Evolutionary conservation across 2,888 invertebrate genomes (phyloP).

Genomic region (Phorcus lineatus): DNA sequence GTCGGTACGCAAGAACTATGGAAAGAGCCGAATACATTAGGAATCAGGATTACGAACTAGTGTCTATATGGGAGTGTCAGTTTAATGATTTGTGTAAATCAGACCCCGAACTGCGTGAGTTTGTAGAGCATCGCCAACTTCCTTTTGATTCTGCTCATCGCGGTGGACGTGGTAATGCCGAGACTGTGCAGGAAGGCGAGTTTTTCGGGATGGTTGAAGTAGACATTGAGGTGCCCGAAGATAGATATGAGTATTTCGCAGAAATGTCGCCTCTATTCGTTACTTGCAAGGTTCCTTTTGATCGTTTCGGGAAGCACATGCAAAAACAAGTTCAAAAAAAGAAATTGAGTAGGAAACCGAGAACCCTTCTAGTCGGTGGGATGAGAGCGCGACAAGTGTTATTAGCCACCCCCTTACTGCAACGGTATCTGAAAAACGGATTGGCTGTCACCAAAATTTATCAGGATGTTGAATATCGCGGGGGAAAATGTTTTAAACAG

Average conservation of each 20-base stretch:
- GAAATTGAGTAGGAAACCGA: not conserved
- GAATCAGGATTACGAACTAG: not conserved
- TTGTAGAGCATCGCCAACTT: not conserved
- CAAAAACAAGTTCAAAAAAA: not conserved
- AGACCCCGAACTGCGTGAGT: not conserved
- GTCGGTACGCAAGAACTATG: not conserved
- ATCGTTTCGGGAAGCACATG: not conserved
- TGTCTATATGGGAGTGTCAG: not conserved
- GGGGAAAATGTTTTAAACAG: not conserved
- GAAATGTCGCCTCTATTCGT: slow-evolving; percentile 4
- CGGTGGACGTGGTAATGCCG: not conserved
- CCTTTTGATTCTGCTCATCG: not conserved
- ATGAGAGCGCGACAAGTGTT: not conserved
- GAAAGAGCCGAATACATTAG: not conserved
- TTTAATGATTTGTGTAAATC: not conserved
- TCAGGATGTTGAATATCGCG: not conserved
- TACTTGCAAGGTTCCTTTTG: not conserved
- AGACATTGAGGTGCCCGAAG: not conserved
- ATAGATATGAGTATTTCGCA: not conserved
- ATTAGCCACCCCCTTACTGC: not conserved
- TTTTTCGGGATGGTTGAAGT: slow-evolving; percentile 13
- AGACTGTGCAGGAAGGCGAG: not conserved
- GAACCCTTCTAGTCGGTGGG: not conserved
- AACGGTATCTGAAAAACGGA: not conserved
- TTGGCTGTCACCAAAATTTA: not conserved